Percentiles rank a stretch among this genome's conserved stretches.
Evolutionary conservation across 2,888 invertebrate species (phyloP).

Genomic region (Eremobia ochroleuca): DNA sequence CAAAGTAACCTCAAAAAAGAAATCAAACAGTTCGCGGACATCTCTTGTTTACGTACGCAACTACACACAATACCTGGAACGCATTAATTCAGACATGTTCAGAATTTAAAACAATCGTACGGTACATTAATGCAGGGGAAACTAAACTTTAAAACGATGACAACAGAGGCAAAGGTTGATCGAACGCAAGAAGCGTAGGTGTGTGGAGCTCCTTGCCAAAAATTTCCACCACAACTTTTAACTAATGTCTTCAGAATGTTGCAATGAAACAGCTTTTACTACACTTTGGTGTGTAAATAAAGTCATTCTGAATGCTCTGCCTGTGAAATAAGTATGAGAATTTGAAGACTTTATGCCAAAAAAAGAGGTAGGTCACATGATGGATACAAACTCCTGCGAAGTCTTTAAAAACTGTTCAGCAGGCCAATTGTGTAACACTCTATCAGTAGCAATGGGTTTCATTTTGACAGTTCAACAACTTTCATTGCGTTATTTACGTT

Average conservation of each 20-base stretch:
- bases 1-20: slow-evolving; percentile 43
- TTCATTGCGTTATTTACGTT: too few relatives aligned
- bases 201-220: slow-evolving; percentile 60
- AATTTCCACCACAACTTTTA: slow-evolving; percentile 63
- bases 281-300: slow-evolving; percentile 47
- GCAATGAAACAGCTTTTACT: slow-evolving; percentile 58
- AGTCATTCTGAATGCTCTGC: slow-evolving; percentile 10
- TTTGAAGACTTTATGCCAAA: not conserved
- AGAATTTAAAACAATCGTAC: slow-evolving; percentile 76
- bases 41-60: slow-evolving; percentile 73
- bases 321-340: slow-evolving; percentile 12
- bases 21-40: slow-evolving; percentile 47
- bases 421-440: too few relatives aligned
- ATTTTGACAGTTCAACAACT: too few relatives aligned
- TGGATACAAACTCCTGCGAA: not conserved
- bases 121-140: slow-evolving; percentile 40
- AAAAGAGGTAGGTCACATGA: not conserved
- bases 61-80: slow-evolving; percentile 80
- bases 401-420: not conserved
- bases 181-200: slow-evolving; percentile 24
- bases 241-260: slow-evolving; percentile 54
- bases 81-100: slow-evolving; percentile 75
- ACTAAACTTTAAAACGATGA: slow-evolving; percentile 40
- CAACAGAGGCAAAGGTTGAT: slow-evolving; percentile 47
- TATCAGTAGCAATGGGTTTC: too few relatives aligned